These are phyloP conservation scores for Cheilosia soror DNA, from an alignment of 2,888 invertebrate species.

Conservation along the genomic window DNA sequence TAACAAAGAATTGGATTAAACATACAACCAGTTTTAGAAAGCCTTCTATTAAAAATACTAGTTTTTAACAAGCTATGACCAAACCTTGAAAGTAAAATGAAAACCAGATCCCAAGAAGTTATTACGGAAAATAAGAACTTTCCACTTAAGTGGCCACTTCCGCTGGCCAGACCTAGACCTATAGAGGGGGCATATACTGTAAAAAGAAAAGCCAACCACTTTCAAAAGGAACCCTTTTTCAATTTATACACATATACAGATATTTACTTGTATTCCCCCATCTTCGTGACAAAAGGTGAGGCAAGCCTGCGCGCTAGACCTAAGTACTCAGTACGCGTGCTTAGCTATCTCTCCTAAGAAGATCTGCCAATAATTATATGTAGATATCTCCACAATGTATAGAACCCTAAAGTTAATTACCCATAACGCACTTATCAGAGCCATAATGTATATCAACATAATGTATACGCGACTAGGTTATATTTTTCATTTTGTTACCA, in stretches of 20 bases:
- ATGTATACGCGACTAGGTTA: conserved; percentile 13
- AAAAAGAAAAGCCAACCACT: background rate
- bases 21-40: no score
- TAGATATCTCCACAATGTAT: background rate
- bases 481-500: conserved; percentile 29
- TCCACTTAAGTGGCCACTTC: conserved; percentile 53
- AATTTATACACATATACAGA: background rate
- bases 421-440: conserved; percentile 69
- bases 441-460: conserved; percentile 7
- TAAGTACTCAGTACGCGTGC: conserved; percentile 5
- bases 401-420: conserved; percentile 61
- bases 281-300: conserved; percentile 28
- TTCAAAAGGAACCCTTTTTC: conserved; percentile 14
- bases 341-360: conserved; percentile 35
- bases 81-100: no score
- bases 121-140: conserved; percentile 34
- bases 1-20: no score
- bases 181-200: background rate
- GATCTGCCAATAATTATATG: background rate
- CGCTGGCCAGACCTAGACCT: conserved; percentile 8
- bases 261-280: background rate
- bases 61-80: no score
- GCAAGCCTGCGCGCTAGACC: conserved; percentile 17
- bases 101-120: no score
- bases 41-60: no score